Evolutionary conservation across 1,140 invertebrate species (phyloP).

Genomic region (Coptotermes formosanus): DNA sequence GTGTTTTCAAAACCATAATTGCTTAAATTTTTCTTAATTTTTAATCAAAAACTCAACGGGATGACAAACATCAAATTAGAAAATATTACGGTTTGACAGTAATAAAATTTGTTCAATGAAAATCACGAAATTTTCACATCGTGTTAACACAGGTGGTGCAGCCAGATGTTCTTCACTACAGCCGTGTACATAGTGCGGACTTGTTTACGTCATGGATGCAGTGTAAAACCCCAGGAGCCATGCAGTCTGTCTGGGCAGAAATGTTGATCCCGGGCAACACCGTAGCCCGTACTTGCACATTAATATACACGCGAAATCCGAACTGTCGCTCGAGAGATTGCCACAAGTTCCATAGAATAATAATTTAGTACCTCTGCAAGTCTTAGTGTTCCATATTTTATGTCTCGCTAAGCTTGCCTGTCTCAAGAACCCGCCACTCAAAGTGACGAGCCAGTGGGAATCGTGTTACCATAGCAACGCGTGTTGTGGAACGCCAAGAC

Average conservation of each 20-base stretch:
- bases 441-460: neutral
- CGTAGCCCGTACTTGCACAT: neutral
- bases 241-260: neutral
- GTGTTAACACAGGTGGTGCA: too few relatives aligned
- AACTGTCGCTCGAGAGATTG: neutral
- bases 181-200: neutral
- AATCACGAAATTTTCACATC: too few relatives aligned
- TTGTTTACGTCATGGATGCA: neutral
- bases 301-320: neutral
- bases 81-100: too few relatives aligned
- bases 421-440: neutral
- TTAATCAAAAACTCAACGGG: too few relatives aligned
- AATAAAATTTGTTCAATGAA: too few relatives aligned
- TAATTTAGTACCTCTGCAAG: slow-evolving; percentile 14
- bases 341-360: slow-evolving; percentile 13
- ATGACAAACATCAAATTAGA: too few relatives aligned
- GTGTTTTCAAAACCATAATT: too few relatives aligned
- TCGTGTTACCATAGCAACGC: neutral
- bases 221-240: neutral
- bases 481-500: neutral
- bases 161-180: too few relatives aligned
- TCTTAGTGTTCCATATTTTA: slow-evolving; percentile 3
- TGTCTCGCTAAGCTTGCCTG: neutral
- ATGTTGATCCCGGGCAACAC: neutral
- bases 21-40: too few relatives aligned